Percentiles rank a stretch among this genome's conserved stretches.
These are phyloP conservation scores for Anoplius nigerrimus DNA, from an alignment of 2,888 invertebrate genomes.

Conservation along the genomic window DNA sequence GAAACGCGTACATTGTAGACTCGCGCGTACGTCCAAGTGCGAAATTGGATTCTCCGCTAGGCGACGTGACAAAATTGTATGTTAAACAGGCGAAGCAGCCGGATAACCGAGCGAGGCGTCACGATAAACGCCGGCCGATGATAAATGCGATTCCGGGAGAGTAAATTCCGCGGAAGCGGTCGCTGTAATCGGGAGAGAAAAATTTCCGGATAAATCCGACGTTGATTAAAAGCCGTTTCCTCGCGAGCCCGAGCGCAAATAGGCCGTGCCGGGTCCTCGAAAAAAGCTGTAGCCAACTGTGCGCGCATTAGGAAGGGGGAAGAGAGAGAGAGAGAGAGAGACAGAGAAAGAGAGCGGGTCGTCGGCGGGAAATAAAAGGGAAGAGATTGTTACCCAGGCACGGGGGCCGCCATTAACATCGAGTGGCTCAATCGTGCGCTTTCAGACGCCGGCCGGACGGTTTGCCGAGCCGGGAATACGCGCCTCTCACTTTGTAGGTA, in stretches of 20 bases:
- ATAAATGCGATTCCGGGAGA: background rate
- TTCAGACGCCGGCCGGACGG: no score
- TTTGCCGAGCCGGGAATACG: no score
- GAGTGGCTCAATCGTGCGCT: no score
- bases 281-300: slow-evolving; percentile 8
- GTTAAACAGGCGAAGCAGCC: no score
- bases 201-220: slow-evolving; percentile 12
- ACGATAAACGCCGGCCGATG: background rate
- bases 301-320: background rate
- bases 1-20: no score
- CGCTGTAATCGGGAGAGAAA: slow-evolving; percentile 10
- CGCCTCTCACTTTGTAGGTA: no score
- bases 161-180: background rate
- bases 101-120: no score
- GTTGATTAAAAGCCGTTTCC: slow-evolving; percentile 19
- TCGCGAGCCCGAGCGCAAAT: slow-evolving; percentile 12
- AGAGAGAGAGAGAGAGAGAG: no score
- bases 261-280: slow-evolving; percentile 11
- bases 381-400: background rate
- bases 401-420: no score
- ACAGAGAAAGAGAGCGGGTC: background rate
- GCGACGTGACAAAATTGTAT: no score
- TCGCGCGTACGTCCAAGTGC: no score
- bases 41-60: no score
- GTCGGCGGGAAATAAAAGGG: background rate